These are phyloP conservation scores for Drosophila buzzatii DNA, from an alignment of 2,888 invertebrate genomes.

Conservation along the genomic window DNA sequence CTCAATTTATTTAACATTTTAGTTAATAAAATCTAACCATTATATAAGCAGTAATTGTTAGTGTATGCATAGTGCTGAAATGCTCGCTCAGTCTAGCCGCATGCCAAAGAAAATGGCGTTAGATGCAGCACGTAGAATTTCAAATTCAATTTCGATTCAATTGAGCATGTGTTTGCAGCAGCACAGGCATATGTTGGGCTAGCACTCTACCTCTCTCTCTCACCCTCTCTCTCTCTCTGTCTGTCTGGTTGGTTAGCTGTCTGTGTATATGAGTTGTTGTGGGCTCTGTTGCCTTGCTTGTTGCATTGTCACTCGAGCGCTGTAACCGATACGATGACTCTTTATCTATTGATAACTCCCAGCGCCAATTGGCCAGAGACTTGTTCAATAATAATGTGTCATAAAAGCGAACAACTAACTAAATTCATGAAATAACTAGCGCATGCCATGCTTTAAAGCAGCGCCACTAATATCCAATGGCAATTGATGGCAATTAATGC, in stretches of 20 bases:
- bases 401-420: not conserved
- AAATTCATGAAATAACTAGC: not conserved
- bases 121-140: conserved; percentile 75
- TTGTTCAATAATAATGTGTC: not conserved
- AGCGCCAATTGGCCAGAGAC: conserved; percentile 28
- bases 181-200: conserved; percentile 59
- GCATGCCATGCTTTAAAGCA: not conserved
- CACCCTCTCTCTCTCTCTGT: no score
- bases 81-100: conserved; percentile 47
- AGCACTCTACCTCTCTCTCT: no score
- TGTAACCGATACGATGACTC: conserved; percentile 58
- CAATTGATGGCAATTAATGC: conserved; percentile 58
- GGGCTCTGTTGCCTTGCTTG: no score
- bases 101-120: conserved; percentile 74
- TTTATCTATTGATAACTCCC: conserved; percentile 45
- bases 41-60: no score
- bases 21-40: no score
- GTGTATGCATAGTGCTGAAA: conserved; percentile 18
- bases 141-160: conserved; percentile 81
- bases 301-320: conserved; percentile 68
- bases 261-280: conserved; percentile 46
- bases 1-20: no score
- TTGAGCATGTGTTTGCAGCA: conserved; percentile 78
- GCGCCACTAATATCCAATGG: not conserved
- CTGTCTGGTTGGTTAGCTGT: not conserved